Evolutionary conservation across 2,797 vertebrate genomes (phyloP), one percentile per base, ranked within the genome.

Genomic region (Emys orbicularis): DNA sequence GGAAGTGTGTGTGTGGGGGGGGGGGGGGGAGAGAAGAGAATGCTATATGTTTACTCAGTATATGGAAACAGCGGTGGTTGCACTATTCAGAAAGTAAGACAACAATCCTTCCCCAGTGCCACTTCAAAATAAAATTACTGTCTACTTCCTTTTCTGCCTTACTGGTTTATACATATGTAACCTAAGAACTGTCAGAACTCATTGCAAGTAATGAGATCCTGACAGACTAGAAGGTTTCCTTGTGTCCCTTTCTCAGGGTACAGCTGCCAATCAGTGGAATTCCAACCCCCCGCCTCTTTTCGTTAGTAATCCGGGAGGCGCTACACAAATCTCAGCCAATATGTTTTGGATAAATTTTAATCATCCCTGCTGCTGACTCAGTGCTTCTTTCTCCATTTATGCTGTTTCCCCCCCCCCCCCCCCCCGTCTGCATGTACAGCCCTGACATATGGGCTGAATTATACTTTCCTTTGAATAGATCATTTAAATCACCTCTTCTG

Each of bases 401-500:
- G 29, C 84, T 1, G 0, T 37, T 31, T n/a, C n/a, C n/a, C n/a
- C n/a, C n/a, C n/a, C n/a, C n/a, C n/a, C n/a, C n/a, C n/a, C n/a
- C n/a, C n/a, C n/a, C 86, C 88, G n/a, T 65, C 83, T 95, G 59
- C n/a, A 90, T 41, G 88, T 57, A 56, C 34, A 91, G 88, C 61
- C 56, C 53, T 87, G 79, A 89, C 90, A 95, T 89, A 90, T 84
- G 87, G 87, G 72, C 84, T 92, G 86, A 91, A 96, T 97, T 96
- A 96, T 1, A 81, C 76, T 86, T 97, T 90, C 44, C 74, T 77
- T 93, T 95, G 72, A 50, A 85, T 56, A 41, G 68, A 77, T 92
- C 80, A 89, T 87, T 95, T 97, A 96, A 97, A 97, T 96, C 34
- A 87, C 59, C 88, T 97, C 34, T 61, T 68, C 85, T 96, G 77